These are phyloP conservation scores for Tetramorium parvispinum DNA, from an alignment of 1,140 invertebrate species.

Conservation along the genomic window DNA sequence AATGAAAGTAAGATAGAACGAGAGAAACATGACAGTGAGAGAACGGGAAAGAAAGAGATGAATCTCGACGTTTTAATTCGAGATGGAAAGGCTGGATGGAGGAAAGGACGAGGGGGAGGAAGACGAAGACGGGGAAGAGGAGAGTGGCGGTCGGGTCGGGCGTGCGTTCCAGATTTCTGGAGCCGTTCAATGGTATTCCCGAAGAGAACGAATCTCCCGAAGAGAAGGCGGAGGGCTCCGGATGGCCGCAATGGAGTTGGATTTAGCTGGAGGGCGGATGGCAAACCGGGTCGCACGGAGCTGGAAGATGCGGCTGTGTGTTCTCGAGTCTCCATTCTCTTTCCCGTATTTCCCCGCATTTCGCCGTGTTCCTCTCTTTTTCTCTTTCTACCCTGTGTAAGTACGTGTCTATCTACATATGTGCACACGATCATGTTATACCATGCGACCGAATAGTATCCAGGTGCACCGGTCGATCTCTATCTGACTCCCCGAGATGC, in stretches of 20 bases:
- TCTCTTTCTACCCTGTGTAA: conserved; percentile 12
- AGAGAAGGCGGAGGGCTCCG: conserved; percentile 70
- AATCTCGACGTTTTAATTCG: conserved; percentile 64
- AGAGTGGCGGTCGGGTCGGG: not conserved
- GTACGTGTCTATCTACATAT: conserved; percentile 49
- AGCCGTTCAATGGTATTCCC: conserved; percentile 76
- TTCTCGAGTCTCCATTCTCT: conserved; percentile 69
- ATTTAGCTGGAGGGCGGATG: conserved; percentile 73
- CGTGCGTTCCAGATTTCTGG: conserved; percentile 75
- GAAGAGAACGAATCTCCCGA: conserved; percentile 73
- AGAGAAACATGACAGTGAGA: not conserved
- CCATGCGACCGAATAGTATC: conserved; percentile 30
- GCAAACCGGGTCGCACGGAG: conserved; percentile 67
- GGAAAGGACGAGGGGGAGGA: not conserved
- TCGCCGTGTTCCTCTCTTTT: conserved; percentile 4
- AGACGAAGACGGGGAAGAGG: not conserved
- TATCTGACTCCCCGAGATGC: conserved; percentile 55
- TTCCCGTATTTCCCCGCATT: not conserved
- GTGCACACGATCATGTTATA: conserved; percentile 44
- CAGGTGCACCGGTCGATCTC: conserved; percentile 35
- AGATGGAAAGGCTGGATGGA: conserved; percentile 37
- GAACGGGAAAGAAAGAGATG: conserved; percentile 35
- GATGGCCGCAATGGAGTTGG: conserved; percentile 77
- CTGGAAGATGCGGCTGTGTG: conserved; percentile 68
- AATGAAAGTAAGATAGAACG: conserved; percentile 12